Conservation (phyloP, 2,888 invertebrate genomes). For the Cerastis rubricosa region DNA sequence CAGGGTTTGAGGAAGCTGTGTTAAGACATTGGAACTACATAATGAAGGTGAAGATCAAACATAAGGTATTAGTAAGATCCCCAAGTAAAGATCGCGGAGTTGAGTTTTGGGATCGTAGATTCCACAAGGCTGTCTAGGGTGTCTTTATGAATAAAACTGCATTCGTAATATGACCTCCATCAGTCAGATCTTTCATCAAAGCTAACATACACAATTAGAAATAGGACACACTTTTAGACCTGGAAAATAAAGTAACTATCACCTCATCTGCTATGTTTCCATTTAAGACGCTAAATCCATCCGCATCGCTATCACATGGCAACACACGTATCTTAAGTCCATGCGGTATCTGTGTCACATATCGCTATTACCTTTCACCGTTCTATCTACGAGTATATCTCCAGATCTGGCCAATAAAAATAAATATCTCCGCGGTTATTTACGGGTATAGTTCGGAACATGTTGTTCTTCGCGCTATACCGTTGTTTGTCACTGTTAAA, state of each 20-base stretch:
- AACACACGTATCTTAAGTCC: slow-evolving; percentile 28
- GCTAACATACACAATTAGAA: neutral
- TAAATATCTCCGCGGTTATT: slow-evolving; percentile 73
- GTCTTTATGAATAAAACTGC: neutral
- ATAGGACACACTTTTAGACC: neutral
- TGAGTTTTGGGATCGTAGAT: neutral
- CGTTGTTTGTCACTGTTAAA: slow-evolving; percentile 70
- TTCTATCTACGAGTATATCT: slow-evolving; percentile 54
- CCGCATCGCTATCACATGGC: slow-evolving; percentile 4
- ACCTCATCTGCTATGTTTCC: neutral
- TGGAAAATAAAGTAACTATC: neutral
- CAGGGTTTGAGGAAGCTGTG: neutral
- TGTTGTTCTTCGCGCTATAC: slow-evolving; percentile 70
- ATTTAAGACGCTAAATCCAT: slow-evolving; percentile 3
- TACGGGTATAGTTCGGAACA: slow-evolving; percentile 61
- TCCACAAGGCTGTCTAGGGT: neutral
- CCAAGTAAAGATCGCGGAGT: too few relatives aligned
- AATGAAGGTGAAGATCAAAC: neutral
- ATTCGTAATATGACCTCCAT: neutral
- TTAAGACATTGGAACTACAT: neutral
- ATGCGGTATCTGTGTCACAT: slow-evolving; percentile 58
- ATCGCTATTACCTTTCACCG: slow-evolving; percentile 68
- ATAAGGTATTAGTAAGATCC: neutral
- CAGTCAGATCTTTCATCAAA: neutral
- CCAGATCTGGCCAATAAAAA: slow-evolving; percentile 73